Percentiles rank a stretch among this genome's conserved stretches.
Conservation (phyloP, 1,140 invertebrate species). For the Monochamus saltuarius region DNA sequence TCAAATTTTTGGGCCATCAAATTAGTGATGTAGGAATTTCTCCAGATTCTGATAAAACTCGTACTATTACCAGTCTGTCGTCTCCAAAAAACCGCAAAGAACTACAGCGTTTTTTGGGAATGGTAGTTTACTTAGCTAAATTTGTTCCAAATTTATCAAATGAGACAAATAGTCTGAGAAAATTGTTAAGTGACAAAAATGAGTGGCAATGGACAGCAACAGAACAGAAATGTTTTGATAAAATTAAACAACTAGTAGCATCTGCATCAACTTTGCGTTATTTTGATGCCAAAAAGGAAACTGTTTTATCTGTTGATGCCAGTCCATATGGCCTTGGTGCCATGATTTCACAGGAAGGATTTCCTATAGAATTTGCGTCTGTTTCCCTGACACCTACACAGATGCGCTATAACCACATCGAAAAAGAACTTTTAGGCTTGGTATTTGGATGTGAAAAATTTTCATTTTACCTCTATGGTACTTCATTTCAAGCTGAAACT, state of each 20-base stretch:
- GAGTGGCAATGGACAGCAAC: slow-evolving; percentile 4
- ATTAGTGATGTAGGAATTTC: neutral
- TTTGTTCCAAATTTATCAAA: slow-evolving; percentile 17
- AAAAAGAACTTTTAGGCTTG: slow-evolving; percentile 50
- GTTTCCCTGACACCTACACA: slow-evolving; percentile 44
- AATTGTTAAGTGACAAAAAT: slow-evolving; percentile 5
- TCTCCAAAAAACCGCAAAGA: slow-evolving; percentile 5
- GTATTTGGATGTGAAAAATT: slow-evolving; percentile 23
- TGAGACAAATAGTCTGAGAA: slow-evolving; percentile 11
- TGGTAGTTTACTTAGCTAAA: slow-evolving; percentile 18
- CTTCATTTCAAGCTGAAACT: neutral
- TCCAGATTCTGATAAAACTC: neutral
- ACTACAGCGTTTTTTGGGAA: slow-evolving; percentile 22
- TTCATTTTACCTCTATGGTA: slow-evolving; percentile 16
- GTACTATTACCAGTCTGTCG: neutral
- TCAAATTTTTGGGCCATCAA: neutral
- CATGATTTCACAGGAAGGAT: slow-evolving; percentile 51
- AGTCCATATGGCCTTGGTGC: slow-evolving; percentile 54
- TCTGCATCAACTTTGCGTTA: neutral
- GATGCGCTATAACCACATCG: slow-evolving; percentile 49
- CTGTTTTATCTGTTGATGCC: slow-evolving; percentile 55
- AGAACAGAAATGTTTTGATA: slow-evolving; percentile 2
- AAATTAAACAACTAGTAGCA: slow-evolving; percentile 8
- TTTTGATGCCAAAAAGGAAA: slow-evolving; percentile 41
- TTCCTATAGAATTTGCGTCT: slow-evolving; percentile 42